Evolutionary conservation across 1,140 invertebrate species (phyloP).

Genomic region (Pollicipes pollicipes): DNA sequence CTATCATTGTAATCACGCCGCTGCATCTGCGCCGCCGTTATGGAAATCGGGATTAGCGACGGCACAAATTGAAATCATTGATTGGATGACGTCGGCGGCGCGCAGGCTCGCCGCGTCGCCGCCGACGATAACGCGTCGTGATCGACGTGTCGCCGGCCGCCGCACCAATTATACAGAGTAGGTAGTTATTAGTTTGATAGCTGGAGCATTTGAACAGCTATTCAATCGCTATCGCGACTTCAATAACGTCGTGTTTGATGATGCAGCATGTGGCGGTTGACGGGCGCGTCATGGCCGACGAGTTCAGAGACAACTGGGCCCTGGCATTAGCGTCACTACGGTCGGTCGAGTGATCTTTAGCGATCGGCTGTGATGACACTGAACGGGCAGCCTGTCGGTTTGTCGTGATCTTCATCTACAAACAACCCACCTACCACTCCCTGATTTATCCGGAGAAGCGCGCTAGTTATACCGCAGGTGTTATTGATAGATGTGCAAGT

Average conservation of each 20-base stretch:
- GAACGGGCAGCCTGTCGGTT: too few species aligned
- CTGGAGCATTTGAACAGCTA: neutral
- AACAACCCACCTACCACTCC: too few species aligned
- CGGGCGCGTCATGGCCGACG: too few species aligned
- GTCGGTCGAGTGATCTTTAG: too few species aligned
- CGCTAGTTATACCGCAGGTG: too few species aligned
- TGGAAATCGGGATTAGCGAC: neutral
- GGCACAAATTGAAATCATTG: neutral
- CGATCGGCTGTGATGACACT: too few species aligned
- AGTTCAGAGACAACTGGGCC: too few species aligned
- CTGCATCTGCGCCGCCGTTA: neutral
- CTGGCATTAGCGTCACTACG: too few species aligned
- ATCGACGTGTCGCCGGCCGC: neutral
- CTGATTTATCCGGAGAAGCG: too few species aligned
- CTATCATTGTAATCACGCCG: neutral
- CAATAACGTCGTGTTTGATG: neutral
- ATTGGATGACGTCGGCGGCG: neutral
- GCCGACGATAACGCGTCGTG: neutral
- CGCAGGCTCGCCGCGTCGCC: neutral
- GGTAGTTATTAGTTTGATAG: neutral
- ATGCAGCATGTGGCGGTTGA: too few species aligned
- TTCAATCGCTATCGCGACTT: neutral
- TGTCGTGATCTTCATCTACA: too few species aligned
- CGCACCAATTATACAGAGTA: neutral
- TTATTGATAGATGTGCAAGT: too few species aligned